A percentile compares a stretch with the other conserved stretches of the same genome.
phyloP scores from a whole-genome alignment of 1,140 invertebrate genomes.

The Glomeris maerens region DNA sequence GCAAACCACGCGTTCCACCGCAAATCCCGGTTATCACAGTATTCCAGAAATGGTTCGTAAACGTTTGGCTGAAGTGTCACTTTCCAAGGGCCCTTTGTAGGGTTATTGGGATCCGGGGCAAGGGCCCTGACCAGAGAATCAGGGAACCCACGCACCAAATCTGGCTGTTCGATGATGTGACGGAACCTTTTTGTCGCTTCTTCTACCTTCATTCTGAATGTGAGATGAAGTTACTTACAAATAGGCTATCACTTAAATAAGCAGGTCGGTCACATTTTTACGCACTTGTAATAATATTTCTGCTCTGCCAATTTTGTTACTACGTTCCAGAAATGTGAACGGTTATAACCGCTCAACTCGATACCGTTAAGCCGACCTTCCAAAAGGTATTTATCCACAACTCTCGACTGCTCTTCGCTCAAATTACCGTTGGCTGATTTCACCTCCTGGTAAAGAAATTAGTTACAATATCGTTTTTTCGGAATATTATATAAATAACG shows the following conservation, averaged over 20 bases:
- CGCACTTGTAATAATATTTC: constrained; percentile 37
- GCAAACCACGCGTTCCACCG: constrained; percentile 73
- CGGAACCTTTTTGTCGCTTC: constrained; percentile 44
- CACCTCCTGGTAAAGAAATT: constrained; percentile 32
- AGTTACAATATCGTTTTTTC: not conserved
- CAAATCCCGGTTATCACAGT: constrained; percentile 58
- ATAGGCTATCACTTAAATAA: too few species aligned
- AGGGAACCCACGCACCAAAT: constrained; percentile 56
- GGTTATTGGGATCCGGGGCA: constrained; percentile 41
- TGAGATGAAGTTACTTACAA: too few species aligned
- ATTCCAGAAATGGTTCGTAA: constrained; percentile 54
- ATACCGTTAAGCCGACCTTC: constrained; percentile 70
- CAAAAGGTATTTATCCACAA: constrained; percentile 59
- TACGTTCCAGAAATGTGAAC: constrained; percentile 34
- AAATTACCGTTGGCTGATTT: constrained; percentile 35
- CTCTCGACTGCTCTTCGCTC: constrained; percentile 48
- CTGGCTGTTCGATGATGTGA: constrained; percentile 48
- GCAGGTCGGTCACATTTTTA: too few species aligned
- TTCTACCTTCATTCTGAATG: constrained; percentile 20
- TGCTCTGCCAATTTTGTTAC: constrained; percentile 38
- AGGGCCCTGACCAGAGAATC: constrained; percentile 48
- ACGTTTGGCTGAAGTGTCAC: constrained; percentile 55
- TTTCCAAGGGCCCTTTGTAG: constrained; percentile 58
- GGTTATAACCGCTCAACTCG: constrained; percentile 32
- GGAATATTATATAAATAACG: not conserved